These are phyloP conservation scores for Forbesichthys papilliferus DNA, from an alignment of 2,113 vertebrate species.

Conservation along the genomic window DNA sequence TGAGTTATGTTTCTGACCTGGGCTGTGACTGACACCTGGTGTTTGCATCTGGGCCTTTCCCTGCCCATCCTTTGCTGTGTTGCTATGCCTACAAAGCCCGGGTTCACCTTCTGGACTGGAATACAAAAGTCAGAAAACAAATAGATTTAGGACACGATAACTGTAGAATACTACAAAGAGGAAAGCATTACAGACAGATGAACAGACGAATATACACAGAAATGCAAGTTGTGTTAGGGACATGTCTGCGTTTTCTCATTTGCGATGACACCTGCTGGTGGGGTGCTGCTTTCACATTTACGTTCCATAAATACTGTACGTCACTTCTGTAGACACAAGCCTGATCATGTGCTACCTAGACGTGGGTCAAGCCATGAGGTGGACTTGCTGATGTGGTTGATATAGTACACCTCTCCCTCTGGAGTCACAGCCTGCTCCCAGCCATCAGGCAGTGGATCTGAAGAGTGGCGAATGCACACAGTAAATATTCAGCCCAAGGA, in stretches of 20 bases:
- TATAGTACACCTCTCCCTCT: constrained; percentile 97
- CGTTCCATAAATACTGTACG: constrained; percentile 49
- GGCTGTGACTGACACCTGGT: constrained; percentile 86
- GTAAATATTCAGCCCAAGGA: constrained; percentile 63
- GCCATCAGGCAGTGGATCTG: constrained; percentile 96
- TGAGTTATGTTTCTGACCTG: constrained; percentile 82
- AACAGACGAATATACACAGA: background rate
- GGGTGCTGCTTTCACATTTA: constrained; percentile 72
- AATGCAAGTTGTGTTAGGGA: constrained; percentile 19
- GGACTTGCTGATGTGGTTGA: constrained; percentile 98
- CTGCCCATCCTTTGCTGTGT: constrained; percentile 92
- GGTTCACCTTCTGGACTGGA: constrained; percentile 83
- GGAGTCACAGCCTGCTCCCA: constrained; percentile 95
- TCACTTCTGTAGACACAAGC: constrained; percentile 68
- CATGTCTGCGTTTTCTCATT: constrained; percentile 63
- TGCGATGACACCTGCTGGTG: constrained; percentile 80
- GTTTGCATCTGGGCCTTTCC: constrained; percentile 87
- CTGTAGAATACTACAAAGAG: background rate
- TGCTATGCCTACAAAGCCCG: constrained; percentile 81
- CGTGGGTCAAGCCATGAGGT: constrained; percentile 96
- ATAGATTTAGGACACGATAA: constrained; percentile 12
- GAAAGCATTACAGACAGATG: constrained; percentile 17
- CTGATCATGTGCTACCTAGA: constrained; percentile 73
- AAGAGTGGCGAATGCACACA: constrained; percentile 73
- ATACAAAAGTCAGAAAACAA: constrained; percentile 37